Evolutionary conservation across 2,888 invertebrate genomes (phyloP).

Genomic region (Drosophila setosimentum): DNA sequence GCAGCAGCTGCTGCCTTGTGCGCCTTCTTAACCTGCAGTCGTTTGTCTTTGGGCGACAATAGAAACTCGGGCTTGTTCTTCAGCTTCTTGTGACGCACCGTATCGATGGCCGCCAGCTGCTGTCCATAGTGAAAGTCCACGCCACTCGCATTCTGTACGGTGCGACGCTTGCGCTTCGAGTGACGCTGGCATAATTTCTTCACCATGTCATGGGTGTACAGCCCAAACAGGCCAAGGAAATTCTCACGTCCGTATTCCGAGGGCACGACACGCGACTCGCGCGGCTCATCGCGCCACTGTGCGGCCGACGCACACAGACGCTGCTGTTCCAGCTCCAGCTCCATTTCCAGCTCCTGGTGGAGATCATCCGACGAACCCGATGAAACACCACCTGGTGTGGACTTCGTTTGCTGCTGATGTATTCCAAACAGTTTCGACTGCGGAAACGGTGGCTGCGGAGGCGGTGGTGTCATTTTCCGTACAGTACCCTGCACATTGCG

Average conservation of each 20-base stretch:
- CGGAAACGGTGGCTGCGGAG: constrained; percentile 20
- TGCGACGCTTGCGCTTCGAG: constrained; percentile 84
- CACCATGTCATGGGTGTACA: constrained; percentile 80
- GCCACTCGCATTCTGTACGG: constrained; percentile 82
- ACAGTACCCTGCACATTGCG: constrained; percentile 42
- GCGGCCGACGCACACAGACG: constrained; percentile 62
- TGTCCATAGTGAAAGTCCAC: constrained; percentile 84
- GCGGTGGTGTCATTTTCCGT: constrained; percentile 30
- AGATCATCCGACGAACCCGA: constrained; percentile 77
- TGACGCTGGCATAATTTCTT: constrained; percentile 82
- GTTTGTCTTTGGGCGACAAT: constrained; percentile 82
- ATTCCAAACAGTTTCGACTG: neutral
- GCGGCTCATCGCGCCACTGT: constrained; percentile 76
- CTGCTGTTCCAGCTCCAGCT: constrained; percentile 61
- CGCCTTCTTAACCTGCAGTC: constrained; percentile 71
- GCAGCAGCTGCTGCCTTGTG: constrained; percentile 42
- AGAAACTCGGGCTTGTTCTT: constrained; percentile 78
- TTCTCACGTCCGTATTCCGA: constrained; percentile 80
- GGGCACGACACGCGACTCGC: constrained; percentile 66
- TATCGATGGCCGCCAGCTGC: constrained; percentile 68
- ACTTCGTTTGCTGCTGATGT: neutral
- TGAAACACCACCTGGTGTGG: neutral
- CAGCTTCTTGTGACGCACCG: constrained; percentile 75
- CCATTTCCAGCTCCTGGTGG: constrained; percentile 63
- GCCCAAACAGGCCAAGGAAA: constrained; percentile 81